These are phyloP conservation scores for Neomorphus geoffroyi DNA, from an alignment of 2,797 vertebrate species.

Conservation along the genomic window DNA sequence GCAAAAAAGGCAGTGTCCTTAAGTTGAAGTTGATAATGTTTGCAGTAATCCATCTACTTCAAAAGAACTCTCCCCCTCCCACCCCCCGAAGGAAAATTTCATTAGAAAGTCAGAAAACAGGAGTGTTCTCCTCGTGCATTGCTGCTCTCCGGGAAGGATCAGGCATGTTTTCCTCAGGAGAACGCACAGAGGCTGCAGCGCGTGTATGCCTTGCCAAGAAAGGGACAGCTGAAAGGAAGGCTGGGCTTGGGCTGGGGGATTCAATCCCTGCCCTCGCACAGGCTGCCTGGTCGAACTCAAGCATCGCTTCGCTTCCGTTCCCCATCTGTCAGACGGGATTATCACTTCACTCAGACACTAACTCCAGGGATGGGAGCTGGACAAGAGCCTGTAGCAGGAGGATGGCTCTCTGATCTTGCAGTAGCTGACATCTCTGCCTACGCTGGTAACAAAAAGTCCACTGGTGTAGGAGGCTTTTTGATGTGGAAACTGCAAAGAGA, in stretches of 20 bases:
- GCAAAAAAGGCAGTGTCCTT: not conserved
- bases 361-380: not conserved
- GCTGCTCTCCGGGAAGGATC: not conserved
- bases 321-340: not conserved
- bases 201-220: not conserved
- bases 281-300: not conserved
- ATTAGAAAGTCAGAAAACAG: not conserved
- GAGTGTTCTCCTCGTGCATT: not conserved
- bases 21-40: not conserved
- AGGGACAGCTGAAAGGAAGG: not conserved
- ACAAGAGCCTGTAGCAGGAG: not conserved
- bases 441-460: not conserved
- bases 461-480: not conserved
- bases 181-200: not conserved
- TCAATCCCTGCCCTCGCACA: not conserved
- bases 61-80: not conserved
- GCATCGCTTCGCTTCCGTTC: not conserved
- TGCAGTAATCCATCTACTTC: not conserved
- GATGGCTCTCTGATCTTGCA: not conserved
- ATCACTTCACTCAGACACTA: rapidly evolving
- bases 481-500: not conserved
- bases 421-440: not conserved
- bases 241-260: not conserved
- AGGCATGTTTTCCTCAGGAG: not conserved
- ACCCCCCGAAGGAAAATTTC: not conserved